Conservation (phyloP, 2,888 invertebrate genomes). For the Agrochola macilenta region DNA sequence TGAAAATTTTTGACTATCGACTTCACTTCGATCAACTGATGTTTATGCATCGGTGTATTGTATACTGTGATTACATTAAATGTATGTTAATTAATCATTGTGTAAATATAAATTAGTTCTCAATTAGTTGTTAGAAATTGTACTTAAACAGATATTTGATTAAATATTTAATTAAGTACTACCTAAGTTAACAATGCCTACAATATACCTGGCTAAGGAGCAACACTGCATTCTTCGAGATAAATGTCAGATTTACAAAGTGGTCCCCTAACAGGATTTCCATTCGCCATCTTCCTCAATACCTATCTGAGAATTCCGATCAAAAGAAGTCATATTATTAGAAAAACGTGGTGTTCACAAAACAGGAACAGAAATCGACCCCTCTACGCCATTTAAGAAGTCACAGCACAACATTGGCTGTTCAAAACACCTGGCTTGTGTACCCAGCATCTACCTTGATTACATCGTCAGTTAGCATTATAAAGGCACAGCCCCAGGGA, state of each 20-base stretch:
- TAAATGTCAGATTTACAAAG: conserved; percentile 8
- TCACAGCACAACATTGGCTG: conserved; percentile 52
- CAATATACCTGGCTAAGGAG: background rate
- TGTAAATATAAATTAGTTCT: background rate
- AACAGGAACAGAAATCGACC: conserved; percentile 34
- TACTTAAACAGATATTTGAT: background rate
- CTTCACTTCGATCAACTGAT: background rate
- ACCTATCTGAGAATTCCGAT: conserved; percentile 34
- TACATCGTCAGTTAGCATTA: conserved; percentile 64
- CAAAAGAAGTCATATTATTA: conserved; percentile 54
- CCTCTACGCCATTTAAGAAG: conserved; percentile 34
- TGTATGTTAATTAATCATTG: background rate
- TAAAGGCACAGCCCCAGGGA: conserved; percentile 66
- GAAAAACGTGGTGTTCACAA: conserved; percentile 25
- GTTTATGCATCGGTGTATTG: background rate
- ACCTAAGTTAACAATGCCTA: background rate
- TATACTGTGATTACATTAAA: background rate
- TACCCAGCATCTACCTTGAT: conserved; percentile 44
- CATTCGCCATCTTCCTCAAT: conserved; percentile 26
- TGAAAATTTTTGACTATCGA: background rate
- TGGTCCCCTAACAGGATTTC: conserved; percentile 10
- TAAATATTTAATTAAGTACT: background rate
- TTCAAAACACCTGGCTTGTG: conserved; percentile 46
- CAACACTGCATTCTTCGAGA: conserved; percentile 1
- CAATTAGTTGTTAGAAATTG: background rate